A percentile compares a stretch with the other conserved stretches of the same genome.
These are phyloP conservation scores for Gasterosteus aculeatus DNA, from an alignment of 2,113 vertebrate species.

Conservation along the genomic window DNA sequence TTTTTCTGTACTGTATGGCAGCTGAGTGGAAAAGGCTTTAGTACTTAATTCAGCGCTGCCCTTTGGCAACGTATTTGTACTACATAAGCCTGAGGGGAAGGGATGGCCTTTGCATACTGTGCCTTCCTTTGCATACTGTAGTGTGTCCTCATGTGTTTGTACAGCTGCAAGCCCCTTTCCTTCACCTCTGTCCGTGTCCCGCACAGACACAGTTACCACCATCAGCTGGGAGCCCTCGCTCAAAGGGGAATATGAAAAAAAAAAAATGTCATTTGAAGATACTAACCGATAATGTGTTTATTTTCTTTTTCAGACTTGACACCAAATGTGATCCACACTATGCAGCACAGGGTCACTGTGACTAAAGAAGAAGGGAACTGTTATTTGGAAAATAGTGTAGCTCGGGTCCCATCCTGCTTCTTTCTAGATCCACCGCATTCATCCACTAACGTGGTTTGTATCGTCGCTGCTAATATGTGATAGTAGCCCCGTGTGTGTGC, in stretches of 20 bases:
- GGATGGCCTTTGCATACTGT: conserved; percentile 16
- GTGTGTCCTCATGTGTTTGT: conserved; percentile 63
- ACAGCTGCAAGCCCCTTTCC: conserved; percentile 62
- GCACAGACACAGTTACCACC: background rate
- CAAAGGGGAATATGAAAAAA: background rate
- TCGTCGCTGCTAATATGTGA: too few species aligned
- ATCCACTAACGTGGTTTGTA: background rate
- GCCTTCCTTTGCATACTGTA: conserved; percentile 1
- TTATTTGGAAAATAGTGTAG: background rate
- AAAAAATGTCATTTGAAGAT: background rate
- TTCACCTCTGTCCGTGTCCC: conserved; percentile 54
- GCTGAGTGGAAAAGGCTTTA: background rate
- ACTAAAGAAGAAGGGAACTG: background rate
- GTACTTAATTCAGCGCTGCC: conserved; percentile 1
- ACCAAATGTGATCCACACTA: conserved; percentile 1
- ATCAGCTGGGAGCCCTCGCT: conserved; percentile 11
- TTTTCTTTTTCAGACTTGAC: background rate
- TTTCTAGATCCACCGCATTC: background rate
- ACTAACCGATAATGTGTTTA: background rate
- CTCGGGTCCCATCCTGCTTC: background rate
- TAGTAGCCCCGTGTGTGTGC: too few species aligned
- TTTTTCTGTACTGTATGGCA: background rate
- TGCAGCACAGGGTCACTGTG: background rate
- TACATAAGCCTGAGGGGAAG: conserved; percentile 12
- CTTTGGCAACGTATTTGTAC: conserved; percentile 11